Evolutionary conservation across 2,113 vertebrate genomes (phyloP).

Genomic region (Oplegnathus fasciatus): DNA sequence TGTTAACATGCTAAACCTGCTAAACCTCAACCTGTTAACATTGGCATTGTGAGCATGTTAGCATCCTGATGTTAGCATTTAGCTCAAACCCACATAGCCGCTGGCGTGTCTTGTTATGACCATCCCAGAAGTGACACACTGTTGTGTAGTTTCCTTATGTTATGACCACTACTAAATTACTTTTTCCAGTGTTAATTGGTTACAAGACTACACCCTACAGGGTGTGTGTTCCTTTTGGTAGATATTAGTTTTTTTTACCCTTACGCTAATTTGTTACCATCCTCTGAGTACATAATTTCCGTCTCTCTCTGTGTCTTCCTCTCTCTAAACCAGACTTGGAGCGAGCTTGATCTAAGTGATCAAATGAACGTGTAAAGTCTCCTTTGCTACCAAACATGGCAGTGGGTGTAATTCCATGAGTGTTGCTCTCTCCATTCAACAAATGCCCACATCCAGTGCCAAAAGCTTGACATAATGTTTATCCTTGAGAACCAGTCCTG

Average conservation of each 20-base stretch:
- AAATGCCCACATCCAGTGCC: background rate
- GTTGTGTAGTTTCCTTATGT: slow-evolving; percentile 4
- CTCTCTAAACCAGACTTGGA: slow-evolving; percentile 25
- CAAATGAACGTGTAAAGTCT: slow-evolving; percentile 1
- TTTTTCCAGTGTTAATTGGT: slow-evolving; percentile 2
- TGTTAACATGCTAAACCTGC: background rate
- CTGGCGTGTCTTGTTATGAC: background rate
- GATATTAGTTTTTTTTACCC: background rate
- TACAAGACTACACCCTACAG: slow-evolving; percentile 7
- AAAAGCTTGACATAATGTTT: slow-evolving; percentile 45
- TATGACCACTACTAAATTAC: background rate
- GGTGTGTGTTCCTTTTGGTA: background rate
- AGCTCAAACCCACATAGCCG: background rate
- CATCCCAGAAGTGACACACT: background rate
- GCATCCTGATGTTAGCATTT: background rate
- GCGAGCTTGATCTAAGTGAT: background rate
- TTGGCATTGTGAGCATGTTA: background rate
- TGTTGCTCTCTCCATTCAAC: slow-evolving; percentile 4
- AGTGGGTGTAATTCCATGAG: background rate
- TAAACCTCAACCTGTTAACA: background rate
- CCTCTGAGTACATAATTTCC: background rate
- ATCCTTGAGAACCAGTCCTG: slow-evolving; percentile 17
- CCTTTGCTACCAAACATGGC: slow-evolving; percentile 43
- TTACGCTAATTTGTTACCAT: background rate
- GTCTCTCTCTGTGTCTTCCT: background rate